These are phyloP conservation scores for Crotalus horridus DNA, from an alignment of 2,113 vertebrate genomes.

Conservation along the genomic window DNA sequence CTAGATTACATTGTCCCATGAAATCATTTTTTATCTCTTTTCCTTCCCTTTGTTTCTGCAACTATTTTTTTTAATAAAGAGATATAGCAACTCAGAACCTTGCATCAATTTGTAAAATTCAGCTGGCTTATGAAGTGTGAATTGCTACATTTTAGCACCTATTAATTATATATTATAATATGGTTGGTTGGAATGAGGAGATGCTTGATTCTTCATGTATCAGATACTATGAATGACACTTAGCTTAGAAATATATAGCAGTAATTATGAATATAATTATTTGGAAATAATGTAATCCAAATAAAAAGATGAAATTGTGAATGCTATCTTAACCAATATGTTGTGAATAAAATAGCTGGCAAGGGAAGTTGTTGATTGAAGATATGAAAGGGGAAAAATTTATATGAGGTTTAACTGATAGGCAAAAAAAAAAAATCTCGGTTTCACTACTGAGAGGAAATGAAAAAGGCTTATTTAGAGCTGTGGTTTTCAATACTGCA, in stretches of 20 bases:
- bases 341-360: background rate
- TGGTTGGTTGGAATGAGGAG: background rate
- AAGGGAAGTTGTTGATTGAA: background rate
- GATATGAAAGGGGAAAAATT: background rate
- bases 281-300: background rate
- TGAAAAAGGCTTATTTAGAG: slow-evolving; percentile 2
- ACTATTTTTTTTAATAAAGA: background rate
- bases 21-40: background rate
- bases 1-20: background rate
- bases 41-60: background rate
- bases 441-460: background rate
- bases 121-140: background rate
- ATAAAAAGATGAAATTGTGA: background rate
- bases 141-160: background rate
- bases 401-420: background rate
- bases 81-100: background rate
- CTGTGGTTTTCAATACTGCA: slow-evolving; percentile 37
- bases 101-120: background rate
- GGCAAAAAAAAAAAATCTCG: background rate
- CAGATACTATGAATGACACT: background rate
- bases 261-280: slow-evolving; percentile 6
- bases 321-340: background rate
- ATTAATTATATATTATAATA: background rate
- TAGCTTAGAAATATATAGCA: background rate
- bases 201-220: background rate